Evolutionary conservation across 2,113 vertebrate species (phyloP), one percentile per base, ranked within the genome.

Genomic region (Melanerpes formicivorus): DNA sequence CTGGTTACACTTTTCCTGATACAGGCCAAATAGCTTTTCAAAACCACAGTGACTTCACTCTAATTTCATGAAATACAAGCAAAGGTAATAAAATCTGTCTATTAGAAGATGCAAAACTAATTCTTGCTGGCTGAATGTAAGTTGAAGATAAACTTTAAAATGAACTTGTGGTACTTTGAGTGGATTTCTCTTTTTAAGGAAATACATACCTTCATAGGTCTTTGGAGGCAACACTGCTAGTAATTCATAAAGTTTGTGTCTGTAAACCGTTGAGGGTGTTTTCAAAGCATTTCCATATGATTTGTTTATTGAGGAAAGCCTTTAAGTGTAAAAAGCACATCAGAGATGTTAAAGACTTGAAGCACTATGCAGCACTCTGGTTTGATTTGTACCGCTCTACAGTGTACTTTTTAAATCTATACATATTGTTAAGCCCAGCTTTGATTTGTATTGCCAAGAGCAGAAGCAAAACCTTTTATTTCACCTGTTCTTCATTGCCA

Each of bases 181-280:
- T 46, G 52, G 29, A 9, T 71, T 73, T n/a, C 11, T 87, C 56
- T 77, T 62, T 50, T 19, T 19, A 64, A 74, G 69, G 65, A 91
- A 86, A 93, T 76, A 95, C 97, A 5, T 97, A 99, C 99, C 99
- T 98, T 99, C 97, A 59, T 99, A 99, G 11, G 94, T 97, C 88
- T 98, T 98, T 22, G 99, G 98, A 92, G 99, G 98, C 91, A 99
- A 97, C 89, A 98, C 96, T 92, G 98, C 93, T 52, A 99, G 96
- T 56, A 99, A 96, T 95, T 99, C 98, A 91, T 99, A 99, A 73
- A 99, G 98, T 77, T 98, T 98, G 74, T 98, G 98, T 92, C 98
- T 98, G 96, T 98, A 99, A 94, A 98, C 73, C 1, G 95, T 66
- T 40, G 98, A 97, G 25, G 96, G 95, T 26, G 89, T 96, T 94